Percentiles rank a stretch among this genome's conserved stretches.
Conservation (phyloP, 2,888 invertebrate species). For the Neoascia interrupta region DNA sequence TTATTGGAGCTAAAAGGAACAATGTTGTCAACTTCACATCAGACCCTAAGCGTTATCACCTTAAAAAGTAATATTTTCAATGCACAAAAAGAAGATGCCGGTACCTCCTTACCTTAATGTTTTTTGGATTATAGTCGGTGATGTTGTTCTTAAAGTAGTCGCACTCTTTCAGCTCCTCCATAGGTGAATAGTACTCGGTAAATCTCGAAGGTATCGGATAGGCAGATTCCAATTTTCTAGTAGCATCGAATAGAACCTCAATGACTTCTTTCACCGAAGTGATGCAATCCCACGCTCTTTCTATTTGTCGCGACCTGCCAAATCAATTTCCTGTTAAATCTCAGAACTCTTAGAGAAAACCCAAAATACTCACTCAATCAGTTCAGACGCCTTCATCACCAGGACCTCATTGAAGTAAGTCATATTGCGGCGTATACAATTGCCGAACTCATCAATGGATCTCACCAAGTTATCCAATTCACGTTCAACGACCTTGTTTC, state of each 20-base stretch:
- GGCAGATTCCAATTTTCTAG: constrained; percentile 76
- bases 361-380: constrained; percentile 75
- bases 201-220: constrained; percentile 75
- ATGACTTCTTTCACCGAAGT: constrained; percentile 78
- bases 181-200: constrained; percentile 75
- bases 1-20: no score
- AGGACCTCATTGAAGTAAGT: constrained; percentile 78
- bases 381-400: constrained; percentile 76
- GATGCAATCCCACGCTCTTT: constrained; percentile 79
- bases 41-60: no score
- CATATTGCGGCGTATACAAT: constrained; percentile 77
- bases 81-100: neutral
- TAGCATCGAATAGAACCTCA: constrained; percentile 77
- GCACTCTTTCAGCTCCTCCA: constrained; percentile 78
- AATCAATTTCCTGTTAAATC: neutral
- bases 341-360: no score
- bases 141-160: constrained; percentile 78
- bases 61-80: no score
- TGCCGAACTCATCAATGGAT: constrained; percentile 78
- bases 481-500: constrained; percentile 76
- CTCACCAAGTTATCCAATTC: constrained; percentile 76
- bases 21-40: no score
- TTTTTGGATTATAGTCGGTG: constrained; percentile 77
- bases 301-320: constrained; percentile 76
- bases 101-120: constrained; percentile 75